Conservation (phyloP, 2,797 vertebrate genomes). For the Aphelocoma californica region DNA sequence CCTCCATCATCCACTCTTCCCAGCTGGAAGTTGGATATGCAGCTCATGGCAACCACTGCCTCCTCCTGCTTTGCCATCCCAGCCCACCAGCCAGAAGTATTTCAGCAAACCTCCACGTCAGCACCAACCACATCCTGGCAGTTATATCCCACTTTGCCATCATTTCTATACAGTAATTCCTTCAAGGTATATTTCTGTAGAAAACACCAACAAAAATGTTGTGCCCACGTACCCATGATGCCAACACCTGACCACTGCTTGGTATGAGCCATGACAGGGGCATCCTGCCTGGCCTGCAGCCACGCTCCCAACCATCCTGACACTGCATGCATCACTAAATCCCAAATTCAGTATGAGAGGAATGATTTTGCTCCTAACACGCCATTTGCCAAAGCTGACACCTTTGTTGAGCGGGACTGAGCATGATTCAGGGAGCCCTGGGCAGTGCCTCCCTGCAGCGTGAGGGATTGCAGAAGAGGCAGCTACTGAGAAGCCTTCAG, state of each 20-base stretch:
- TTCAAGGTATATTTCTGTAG: not conserved
- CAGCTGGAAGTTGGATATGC: not conserved
- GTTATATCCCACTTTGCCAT: not conserved
- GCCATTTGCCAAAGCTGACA: not conserved
- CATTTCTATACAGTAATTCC: not conserved
- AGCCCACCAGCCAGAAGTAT: not conserved
- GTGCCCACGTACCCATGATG: not conserved
- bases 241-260: not conserved
- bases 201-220: not conserved
- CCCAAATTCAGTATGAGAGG: not conserved
- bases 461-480: not conserved
- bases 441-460: not conserved
- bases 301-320: fast-evolving
- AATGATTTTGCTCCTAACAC: fast-evolving
- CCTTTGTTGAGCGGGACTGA: fast-evolving
- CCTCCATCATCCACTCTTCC: not conserved
- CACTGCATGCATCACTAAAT: too few species aligned
- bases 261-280: not conserved
- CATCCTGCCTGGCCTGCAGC: not conserved
- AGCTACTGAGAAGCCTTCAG: not conserved
- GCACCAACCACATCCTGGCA: not conserved
- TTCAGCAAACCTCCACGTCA: not conserved
- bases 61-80: not conserved
- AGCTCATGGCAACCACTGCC: not conserved
- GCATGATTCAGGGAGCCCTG: fast-evolving